Conservation (phyloP, 2,113 vertebrate genomes). For the Gymnogyps californianus region DNA sequence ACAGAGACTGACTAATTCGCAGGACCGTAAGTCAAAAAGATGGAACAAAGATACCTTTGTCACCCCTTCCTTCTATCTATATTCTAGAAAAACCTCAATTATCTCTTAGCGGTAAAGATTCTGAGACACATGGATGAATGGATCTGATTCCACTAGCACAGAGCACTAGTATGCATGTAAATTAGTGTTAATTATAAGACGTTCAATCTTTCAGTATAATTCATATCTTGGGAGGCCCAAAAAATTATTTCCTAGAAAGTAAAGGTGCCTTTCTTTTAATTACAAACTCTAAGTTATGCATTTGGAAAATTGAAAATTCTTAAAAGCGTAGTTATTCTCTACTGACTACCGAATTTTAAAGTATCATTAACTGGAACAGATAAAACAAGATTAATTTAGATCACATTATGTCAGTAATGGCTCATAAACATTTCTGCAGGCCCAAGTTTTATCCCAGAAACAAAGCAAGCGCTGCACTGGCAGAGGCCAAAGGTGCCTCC, state of each 20-base stretch:
- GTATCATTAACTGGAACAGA: conserved; percentile 10
- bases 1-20: not conserved
- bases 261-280: conserved; percentile 49
- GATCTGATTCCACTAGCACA: not conserved
- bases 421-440: conserved; percentile 21
- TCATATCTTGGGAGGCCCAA: not conserved
- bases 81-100: not conserved
- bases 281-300: not conserved
- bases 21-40: not conserved
- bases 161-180: conserved; percentile 5
- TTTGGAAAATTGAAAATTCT: conserved; percentile 13
- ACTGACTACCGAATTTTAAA: conserved; percentile 5
- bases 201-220: not conserved
- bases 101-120: not conserved
- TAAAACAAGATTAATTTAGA: conserved; percentile 45
- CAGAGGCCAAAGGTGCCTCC: not conserved
- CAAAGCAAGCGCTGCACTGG: not conserved
- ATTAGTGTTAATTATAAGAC: not conserved
- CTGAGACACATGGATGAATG: not conserved
- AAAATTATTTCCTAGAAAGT: conserved; percentile 12
- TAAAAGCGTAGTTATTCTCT: not conserved
- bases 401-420: not conserved
- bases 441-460: not conserved
- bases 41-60: not conserved
- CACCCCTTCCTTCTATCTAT: not conserved